These are phyloP conservation scores for Aphelocoma coerulescens DNA, from an alignment of 2,113 vertebrate species.

Conservation along the genomic window DNA sequence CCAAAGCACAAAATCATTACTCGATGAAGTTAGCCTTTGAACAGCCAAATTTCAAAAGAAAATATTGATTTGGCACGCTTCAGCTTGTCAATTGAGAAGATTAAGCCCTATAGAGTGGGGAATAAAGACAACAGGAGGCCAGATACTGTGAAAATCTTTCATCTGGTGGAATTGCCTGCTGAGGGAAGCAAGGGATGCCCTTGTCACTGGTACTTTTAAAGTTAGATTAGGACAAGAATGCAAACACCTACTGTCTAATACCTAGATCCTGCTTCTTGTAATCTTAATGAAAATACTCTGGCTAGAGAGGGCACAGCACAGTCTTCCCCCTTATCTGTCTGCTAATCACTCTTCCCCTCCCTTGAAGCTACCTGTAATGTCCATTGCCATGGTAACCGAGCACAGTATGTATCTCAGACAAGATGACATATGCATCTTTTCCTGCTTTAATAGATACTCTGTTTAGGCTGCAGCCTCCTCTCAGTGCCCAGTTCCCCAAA, in stretches of 20 bases:
- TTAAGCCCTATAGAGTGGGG: background rate
- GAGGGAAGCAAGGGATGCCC: background rate
- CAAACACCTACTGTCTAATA: background rate
- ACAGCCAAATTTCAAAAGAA: slow-evolving; percentile 33
- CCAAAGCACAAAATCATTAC: slow-evolving; percentile 8
- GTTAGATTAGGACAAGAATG: background rate
- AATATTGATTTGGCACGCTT: slow-evolving; percentile 8
- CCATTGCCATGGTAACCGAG: slow-evolving; percentile 42
- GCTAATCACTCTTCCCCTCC: slow-evolving; percentile 30
- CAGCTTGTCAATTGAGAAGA: slow-evolving; percentile 6
- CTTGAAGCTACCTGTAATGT: slow-evolving; percentile 36
- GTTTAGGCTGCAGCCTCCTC: background rate
- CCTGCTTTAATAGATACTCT: slow-evolving; percentile 9
- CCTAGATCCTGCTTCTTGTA: background rate
- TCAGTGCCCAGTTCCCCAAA: background rate
- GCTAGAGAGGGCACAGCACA: background rate
- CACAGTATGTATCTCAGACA: slow-evolving; percentile 6
- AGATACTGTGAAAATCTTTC: background rate
- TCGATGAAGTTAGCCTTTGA: background rate
- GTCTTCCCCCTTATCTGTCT: background rate
- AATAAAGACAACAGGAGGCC: slow-evolving; percentile 15
- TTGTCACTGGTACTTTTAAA: background rate
- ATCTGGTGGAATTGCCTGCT: background rate
- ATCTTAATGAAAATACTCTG: slow-evolving; percentile 9
- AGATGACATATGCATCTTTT: slow-evolving; percentile 33